These are phyloP conservation scores for Eupeodes corollae DNA, from an alignment of 1,140 invertebrate genomes.

Conservation along the genomic window DNA sequence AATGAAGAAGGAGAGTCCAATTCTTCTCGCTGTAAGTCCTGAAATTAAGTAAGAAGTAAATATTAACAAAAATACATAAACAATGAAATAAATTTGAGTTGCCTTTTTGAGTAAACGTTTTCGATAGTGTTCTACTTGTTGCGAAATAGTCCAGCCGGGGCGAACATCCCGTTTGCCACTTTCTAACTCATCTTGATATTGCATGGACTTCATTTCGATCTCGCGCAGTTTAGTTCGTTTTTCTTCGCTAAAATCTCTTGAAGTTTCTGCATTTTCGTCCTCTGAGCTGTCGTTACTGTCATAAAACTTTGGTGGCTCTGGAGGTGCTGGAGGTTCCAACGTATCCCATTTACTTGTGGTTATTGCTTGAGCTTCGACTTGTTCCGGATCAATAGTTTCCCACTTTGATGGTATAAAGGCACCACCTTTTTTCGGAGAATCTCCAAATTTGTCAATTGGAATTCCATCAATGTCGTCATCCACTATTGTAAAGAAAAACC, in stretches of 20 bases:
- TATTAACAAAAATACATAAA: neutral
- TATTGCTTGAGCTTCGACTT: slow-evolving; percentile 69
- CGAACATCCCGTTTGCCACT: slow-evolving; percentile 67
- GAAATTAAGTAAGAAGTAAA: neutral
- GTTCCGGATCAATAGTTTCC: slow-evolving; percentile 86
- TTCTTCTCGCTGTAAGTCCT: slow-evolving; percentile 14
- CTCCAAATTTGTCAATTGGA: slow-evolving; percentile 48
- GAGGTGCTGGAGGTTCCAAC: slow-evolving; percentile 29
- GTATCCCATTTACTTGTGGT: slow-evolving; percentile 81
- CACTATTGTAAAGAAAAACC: slow-evolving; percentile 42
- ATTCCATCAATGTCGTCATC: slow-evolving; percentile 77
- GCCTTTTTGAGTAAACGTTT: slow-evolving; percentile 80
- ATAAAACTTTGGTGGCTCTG: slow-evolving; percentile 28
- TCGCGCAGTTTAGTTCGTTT: slow-evolving; percentile 74
- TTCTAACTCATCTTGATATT: slow-evolving; percentile 94
- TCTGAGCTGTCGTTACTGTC: slow-evolving; percentile 16
- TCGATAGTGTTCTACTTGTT: slow-evolving; percentile 86
- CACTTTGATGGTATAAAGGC: slow-evolving; percentile 83
- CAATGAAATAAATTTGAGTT: slow-evolving; percentile 3
- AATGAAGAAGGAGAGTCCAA: slow-evolving; percentile 18
- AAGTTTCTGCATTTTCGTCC: slow-evolving; percentile 20
- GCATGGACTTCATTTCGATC: slow-evolving; percentile 88
- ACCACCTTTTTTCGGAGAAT: slow-evolving; percentile 34
- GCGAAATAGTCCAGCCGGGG: slow-evolving; percentile 60
- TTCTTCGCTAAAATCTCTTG: slow-evolving; percentile 54